Conservation (phyloP, 2,797 vertebrate genomes). For the Myotis myotis region DNA sequence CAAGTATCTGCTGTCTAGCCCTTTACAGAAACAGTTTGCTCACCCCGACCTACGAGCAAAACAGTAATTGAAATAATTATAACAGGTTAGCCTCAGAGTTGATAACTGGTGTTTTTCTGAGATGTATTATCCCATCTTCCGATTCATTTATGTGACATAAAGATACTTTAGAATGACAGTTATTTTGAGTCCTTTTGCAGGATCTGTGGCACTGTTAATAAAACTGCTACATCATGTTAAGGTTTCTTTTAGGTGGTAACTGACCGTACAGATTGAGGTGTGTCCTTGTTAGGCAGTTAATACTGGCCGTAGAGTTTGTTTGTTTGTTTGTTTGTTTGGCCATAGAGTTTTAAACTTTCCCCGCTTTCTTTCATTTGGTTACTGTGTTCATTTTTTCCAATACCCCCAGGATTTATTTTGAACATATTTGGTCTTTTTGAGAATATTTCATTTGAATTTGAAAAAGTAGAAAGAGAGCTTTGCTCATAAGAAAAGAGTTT, state of each 20-base stretch:
- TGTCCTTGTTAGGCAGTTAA: neutral
- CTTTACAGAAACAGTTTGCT: neutral
- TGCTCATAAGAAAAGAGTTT: slow-evolving; percentile 27
- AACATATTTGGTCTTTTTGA: slow-evolving; percentile 58
- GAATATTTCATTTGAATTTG: slow-evolving; percentile 50
- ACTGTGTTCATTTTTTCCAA: neutral
- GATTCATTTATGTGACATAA: neutral
- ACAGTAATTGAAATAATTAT: neutral
- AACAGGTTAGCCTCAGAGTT: neutral
- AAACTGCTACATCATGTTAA: neutral
- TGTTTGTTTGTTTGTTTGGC: neutral
- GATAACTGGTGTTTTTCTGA: neutral
- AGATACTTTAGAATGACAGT: neutral
- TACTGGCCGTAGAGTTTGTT: neutral
- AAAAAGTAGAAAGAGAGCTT: slow-evolving; percentile 43
- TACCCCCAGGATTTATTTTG: slow-evolving; percentile 42
- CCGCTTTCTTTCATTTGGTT: slow-evolving; percentile 42
- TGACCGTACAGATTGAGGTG: neutral
- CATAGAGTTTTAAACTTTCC: neutral
- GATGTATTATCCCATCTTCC: neutral
- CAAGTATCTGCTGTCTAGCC: neutral
- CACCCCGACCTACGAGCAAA: neutral
- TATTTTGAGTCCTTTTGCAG: neutral
- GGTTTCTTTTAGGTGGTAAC: neutral
- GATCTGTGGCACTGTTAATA: slow-evolving; percentile 1